A percentile compares a stretch with the other conserved stretches of the same genome.
These are phyloP conservation scores for Palythoa grandis DNA, from an alignment of 92 coral and sea anemone genomes.

Conservation along the genomic window DNA sequence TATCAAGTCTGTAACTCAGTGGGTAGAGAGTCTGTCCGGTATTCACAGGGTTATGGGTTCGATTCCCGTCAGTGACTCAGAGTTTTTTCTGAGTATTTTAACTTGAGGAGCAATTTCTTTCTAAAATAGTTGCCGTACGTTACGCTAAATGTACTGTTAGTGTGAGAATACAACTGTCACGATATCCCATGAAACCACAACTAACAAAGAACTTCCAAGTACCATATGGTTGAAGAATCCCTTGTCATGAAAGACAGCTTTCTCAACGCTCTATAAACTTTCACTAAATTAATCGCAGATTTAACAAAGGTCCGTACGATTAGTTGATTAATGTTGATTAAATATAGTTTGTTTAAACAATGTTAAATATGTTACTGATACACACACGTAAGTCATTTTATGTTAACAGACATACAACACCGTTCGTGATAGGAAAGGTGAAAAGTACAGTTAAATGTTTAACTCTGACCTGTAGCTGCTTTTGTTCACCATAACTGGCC, in stretches of 20 bases:
- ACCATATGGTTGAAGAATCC: neutral
- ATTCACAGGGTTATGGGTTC: too few relatives aligned
- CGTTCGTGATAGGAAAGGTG: neutral
- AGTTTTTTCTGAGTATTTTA: too few relatives aligned
- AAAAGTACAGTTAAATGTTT: constrained; percentile 9
- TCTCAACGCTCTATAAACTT: too few relatives aligned
- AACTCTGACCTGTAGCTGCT: constrained; percentile 67
- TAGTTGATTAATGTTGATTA: too few relatives aligned
- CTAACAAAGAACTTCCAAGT: neutral
- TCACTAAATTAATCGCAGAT: too few relatives aligned
- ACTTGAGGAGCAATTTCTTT: too few relatives aligned
- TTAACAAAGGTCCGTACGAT: too few relatives aligned
- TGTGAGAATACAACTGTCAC: constrained; percentile 30
- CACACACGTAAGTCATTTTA: neutral
- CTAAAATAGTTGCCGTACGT: neutral
- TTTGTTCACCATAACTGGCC: constrained; percentile 61
- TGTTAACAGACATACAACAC: neutral
- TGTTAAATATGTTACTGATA: too few relatives aligned
- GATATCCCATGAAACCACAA: neutral
- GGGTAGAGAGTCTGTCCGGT: too few relatives aligned
- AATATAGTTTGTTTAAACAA: too few relatives aligned
- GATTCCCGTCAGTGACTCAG: too few relatives aligned
- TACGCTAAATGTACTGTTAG: neutral
- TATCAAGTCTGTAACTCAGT: too few relatives aligned
- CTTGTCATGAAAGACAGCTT: neutral